These are phyloP conservation scores for Cochlearius cochlearius DNA, from an alignment of 2,113 vertebrate genomes.

Conservation along the genomic window DNA sequence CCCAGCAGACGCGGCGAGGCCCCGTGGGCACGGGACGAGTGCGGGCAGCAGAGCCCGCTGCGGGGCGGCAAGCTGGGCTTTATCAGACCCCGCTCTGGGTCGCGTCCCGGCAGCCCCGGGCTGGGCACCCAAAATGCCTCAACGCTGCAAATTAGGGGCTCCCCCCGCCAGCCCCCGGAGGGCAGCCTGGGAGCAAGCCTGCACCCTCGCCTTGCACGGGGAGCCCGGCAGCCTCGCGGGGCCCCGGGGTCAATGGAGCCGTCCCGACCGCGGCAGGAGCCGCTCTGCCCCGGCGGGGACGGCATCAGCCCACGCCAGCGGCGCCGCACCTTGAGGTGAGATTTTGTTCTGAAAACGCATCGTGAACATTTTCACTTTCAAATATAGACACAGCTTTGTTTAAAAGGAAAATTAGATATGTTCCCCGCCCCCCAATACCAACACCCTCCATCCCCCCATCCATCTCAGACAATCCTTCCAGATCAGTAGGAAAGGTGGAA, in stretches of 20 bases:
- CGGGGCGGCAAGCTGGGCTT: neutral
- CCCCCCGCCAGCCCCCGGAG: too few relatives aligned
- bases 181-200: neutral
- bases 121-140: neutral
- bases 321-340: fast-evolving
- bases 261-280: neutral
- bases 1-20: fast-evolving
- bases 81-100: neutral
- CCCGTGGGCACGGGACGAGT: neutral
- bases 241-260: neutral
- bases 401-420: neutral
- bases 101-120: fast-evolving
- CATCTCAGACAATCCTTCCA: neutral
- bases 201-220: neutral
- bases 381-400: neutral
- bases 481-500: neutral
- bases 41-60: fast-evolving
- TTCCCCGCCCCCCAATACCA: fast-evolving
- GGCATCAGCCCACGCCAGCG: fast-evolving
- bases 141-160: fast-evolving
- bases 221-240: neutral
- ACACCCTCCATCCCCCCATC: neutral
- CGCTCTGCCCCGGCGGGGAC: neutral
- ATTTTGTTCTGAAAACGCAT: neutral
- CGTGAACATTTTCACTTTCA: fast-evolving